Evolutionary conservation across 2,797 vertebrate genomes (phyloP), one percentile per base, ranked within the genome.

Genomic region (Rhinichthys osculus): DNA sequence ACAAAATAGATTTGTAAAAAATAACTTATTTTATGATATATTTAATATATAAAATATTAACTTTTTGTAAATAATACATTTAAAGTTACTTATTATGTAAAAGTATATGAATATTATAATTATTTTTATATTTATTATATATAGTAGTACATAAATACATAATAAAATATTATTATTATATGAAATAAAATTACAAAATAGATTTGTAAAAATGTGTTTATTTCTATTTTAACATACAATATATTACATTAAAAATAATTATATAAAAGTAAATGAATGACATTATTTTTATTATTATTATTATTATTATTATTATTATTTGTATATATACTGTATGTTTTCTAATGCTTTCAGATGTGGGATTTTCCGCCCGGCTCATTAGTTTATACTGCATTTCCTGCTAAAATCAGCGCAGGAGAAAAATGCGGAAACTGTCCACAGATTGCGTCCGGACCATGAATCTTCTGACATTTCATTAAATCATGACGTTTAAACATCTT

Each of bases 391-490:
- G 35, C 62, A 30, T 64, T 64, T 64, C 13, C 17, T 52, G 16
- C 16, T 50, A 33, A 47, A 30, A 73, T 47, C 42, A 10, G n/a
- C 14, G 17, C 5, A 76, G n/a, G 33, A 54, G 11, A 74, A 73
- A 33, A 19, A 76, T 23, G 6, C 0, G 1, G 19, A 50, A 50
- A 67, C 17, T 17, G 19, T n/a, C 27, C 30, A 9, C 47, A 13
- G 44, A 69, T 69, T 38, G 14, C 0, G 21, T 62, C 10, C 30
- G 52, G 69, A 59, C 38, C 6, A 14, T 44, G 27, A 62, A 35
- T 64, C 21, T 35, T n/a, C 81, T 35, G 57, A 64, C 21, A 47
- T 50, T 74, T 74, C 81, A 27, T 74, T 83, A 71, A 59, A 57
- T 27, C 59, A 44, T 19, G 40, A 33, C 42, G 1, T 27, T 44